Conservation (phyloP, 2,888 invertebrate species). For the Dendrolimus pini region DNA sequence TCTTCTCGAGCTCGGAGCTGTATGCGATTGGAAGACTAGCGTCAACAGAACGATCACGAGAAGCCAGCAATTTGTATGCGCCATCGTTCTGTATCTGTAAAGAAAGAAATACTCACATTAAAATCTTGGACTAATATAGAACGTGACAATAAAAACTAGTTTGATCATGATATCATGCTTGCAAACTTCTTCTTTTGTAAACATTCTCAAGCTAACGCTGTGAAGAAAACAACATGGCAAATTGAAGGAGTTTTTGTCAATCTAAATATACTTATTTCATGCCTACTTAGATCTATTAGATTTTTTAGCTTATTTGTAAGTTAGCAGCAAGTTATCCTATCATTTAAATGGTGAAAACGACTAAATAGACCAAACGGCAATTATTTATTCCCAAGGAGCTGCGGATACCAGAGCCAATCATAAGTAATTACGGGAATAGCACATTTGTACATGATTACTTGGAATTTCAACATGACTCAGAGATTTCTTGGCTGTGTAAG, state of each 20-base stretch:
- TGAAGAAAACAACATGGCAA: no score
- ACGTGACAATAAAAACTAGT: no score
- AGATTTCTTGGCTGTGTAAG: not conserved
- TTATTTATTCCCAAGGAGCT: not conserved
- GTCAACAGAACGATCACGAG: conserved; percentile 38
- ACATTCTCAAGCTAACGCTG: no score
- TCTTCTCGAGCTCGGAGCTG: conserved; percentile 50
- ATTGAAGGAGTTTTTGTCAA: no score
- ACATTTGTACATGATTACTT: not conserved
- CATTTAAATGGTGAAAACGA: no score
- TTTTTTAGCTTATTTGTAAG: no score
- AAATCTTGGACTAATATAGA: not conserved
- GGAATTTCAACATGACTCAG: not conserved
- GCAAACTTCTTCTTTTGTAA: no score
- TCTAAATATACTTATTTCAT: no score
- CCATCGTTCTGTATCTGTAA: conserved; percentile 53
- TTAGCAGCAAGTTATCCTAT: no score
- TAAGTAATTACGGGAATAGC: not conserved
- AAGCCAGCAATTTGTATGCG: conserved; percentile 35
- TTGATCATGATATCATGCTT: no score
- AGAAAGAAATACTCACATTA: conserved; percentile 7
- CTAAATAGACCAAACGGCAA: no score
- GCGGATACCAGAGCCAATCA: not conserved
- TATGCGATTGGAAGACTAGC: conserved; percentile 34
- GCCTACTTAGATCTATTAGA: no score